A percentile compares a stretch with the other conserved stretches of the same genome.
Evolutionary conservation across 2,113 vertebrate genomes (phyloP).

Genomic region (Gymnogyps californianus): DNA sequence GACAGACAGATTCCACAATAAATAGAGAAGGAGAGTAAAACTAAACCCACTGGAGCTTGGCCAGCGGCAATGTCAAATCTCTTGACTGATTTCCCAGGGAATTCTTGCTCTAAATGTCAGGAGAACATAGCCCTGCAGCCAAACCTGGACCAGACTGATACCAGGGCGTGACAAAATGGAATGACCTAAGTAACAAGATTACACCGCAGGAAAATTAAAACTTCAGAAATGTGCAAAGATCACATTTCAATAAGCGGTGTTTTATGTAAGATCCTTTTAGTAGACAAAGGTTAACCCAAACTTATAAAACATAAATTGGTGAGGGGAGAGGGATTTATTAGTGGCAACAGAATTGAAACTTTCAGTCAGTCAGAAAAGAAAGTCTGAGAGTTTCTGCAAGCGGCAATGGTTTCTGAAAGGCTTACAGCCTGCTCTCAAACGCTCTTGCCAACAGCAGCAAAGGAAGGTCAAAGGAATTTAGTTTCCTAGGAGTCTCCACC

Average conservation of each 20-base stretch:
- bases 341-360: not conserved
- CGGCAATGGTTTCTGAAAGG: not conserved
- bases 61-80: conserved; percentile 73
- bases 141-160: conserved; percentile 51
- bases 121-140: conserved; percentile 57
- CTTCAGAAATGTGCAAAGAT: conserved; percentile 50
- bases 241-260: conserved; percentile 10
- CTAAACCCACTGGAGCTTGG: conserved; percentile 70
- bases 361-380: not conserved
- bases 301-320: not conserved
- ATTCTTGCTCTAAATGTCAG: conserved; percentile 81
- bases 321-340: not conserved
- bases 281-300: conserved; percentile 4
- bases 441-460: not conserved
- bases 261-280: conserved; percentile 29
- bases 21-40: conserved; percentile 63
- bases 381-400: not conserved
- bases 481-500: conserved; percentile 23
- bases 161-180: conserved; percentile 52
- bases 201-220: not conserved
- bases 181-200: conserved; percentile 45
- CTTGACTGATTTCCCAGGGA: conserved; percentile 79
- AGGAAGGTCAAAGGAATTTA: conserved; percentile 38
- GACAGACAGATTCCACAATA: conserved; percentile 46
- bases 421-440: not conserved